Evolutionary conservation across 2,888 invertebrate species (phyloP), one percentile per base, ranked within the genome.

Genomic region (Meiosimyza decipiens): DNA sequence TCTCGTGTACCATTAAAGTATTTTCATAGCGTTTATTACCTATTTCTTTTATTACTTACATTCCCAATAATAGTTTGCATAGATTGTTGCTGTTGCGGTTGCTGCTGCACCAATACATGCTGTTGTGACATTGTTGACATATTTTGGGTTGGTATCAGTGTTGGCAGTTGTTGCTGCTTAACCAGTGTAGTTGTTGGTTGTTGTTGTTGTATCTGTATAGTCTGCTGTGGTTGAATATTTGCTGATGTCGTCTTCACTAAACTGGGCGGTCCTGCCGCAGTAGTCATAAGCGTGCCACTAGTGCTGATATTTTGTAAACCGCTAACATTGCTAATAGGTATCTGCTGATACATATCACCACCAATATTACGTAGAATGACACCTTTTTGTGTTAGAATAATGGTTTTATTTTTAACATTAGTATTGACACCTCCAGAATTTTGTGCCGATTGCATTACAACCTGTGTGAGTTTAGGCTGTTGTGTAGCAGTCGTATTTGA

Each of bases 321-420:
- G 33, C 85, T 80, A 47, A 87, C 84, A 77, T 86, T 87, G 57
- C 86, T 85, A n/a, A 87, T 84, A 12, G 87, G 87, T 74, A 87
- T 87, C 76, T 86, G 87, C 71, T 87, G 87, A 76, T 86, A 87
- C 80, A 87, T 85, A 70, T 86, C 87, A 3, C 86, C 85, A 2
- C 87, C 87, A 71, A 87, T 87, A 72, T 85, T 87, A 2, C 87
- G 83, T 71, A 87, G 75, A 49, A 87, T 86, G 3, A 87, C 85
- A 40, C 87, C 87, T 75, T 87, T 87, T 62, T 85, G 86, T 5
- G 87, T 84, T 40, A 87, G 80, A 75, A 87, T 85, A 49, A 87
- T 87, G 4, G 87, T 87, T 77, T 87, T 87, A 71, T 84, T 85
- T 71, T 87, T 87, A 3, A 86, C 85, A 74, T 84, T 86, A 7